Conservation (phyloP, 53 echinoderm and acorn worm genomes). For the Crossaster papposus region DNA sequence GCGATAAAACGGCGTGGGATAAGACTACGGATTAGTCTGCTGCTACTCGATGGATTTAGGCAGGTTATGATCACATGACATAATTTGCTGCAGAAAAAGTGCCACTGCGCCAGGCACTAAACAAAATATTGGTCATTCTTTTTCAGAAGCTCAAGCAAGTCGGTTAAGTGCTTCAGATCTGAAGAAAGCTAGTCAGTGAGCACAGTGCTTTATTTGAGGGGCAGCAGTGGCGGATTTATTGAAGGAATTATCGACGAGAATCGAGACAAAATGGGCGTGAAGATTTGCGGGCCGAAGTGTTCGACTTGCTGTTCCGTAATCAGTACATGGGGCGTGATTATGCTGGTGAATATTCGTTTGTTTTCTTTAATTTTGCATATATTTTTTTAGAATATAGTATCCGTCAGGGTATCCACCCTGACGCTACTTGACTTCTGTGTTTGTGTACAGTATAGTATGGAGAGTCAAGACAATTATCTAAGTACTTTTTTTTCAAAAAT, state of each 20-base stretch:
- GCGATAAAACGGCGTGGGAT: background rate
- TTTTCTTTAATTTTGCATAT: background rate
- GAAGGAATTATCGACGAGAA: background rate
- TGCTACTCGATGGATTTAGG: slow-evolving; percentile 10
- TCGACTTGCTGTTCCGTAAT: slow-evolving; percentile 86
- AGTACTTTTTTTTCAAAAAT: no score
- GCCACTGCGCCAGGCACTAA: no score
- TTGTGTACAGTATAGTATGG: no score
- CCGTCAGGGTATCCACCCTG: no score
- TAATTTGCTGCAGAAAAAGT: no score
- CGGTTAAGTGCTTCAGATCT: background rate
- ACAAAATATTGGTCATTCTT: background rate
- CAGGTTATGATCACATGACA: slow-evolving; percentile 8
- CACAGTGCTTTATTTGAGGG: background rate
- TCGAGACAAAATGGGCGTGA: slow-evolving; percentile 60
- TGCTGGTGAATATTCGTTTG: slow-evolving; percentile 76
- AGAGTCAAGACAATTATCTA: no score
- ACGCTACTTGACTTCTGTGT: no score
- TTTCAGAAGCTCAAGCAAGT: background rate
- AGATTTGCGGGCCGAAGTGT: slow-evolving; percentile 85
- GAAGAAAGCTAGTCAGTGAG: background rate
- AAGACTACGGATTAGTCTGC: background rate
- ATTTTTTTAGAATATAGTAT: no score
- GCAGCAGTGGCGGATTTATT: background rate
- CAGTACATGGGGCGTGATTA: slow-evolving; percentile 95